Evolutionary conservation across 2,113 vertebrate species (phyloP).

Genomic region (Eulacestoma nigropectus): DNA sequence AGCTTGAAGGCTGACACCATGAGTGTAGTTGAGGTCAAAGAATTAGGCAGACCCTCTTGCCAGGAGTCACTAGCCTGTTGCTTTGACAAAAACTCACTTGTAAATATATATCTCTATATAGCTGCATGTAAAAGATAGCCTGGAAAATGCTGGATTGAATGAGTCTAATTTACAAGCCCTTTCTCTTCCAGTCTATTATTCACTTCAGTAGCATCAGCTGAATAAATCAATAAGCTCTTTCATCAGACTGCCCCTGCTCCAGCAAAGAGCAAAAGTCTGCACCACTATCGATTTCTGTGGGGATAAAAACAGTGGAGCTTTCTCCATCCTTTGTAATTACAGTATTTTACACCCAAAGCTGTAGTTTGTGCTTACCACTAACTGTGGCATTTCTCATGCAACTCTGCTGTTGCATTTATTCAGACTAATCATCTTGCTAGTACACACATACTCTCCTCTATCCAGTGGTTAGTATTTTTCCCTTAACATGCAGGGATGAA

Average conservation of each 20-base stretch:
- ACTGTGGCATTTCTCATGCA: slow-evolving; percentile 49
- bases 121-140: background rate
- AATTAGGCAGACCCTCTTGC: background rate
- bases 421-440: slow-evolving; percentile 50
- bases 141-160: slow-evolving; percentile 35
- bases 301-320: slow-evolving; percentile 62
- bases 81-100: slow-evolving; percentile 5
- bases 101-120: background rate
- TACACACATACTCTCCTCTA: background rate
- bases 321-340: slow-evolving; percentile 60
- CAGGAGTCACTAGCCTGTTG: background rate
- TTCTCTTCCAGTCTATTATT: slow-evolving; percentile 59
- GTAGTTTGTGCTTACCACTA: slow-evolving; percentile 57
- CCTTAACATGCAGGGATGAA: slow-evolving; percentile 40
- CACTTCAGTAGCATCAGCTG: slow-evolving; percentile 50
- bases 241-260: slow-evolving; percentile 35
- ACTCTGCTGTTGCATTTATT: slow-evolving; percentile 56
- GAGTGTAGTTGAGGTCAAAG: background rate
- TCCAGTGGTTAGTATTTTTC: slow-evolving; percentile 56
- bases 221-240: slow-evolving; percentile 65
- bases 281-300: slow-evolving; percentile 61
- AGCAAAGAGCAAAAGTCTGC: slow-evolving; percentile 53
- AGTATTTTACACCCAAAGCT: slow-evolving; percentile 66
- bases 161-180: slow-evolving; percentile 41
- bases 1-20: background rate